phyloP scores from a whole-genome alignment of 35 echinoderm and acorn worm genomes.

The Holothuria glaberrima region DNA sequence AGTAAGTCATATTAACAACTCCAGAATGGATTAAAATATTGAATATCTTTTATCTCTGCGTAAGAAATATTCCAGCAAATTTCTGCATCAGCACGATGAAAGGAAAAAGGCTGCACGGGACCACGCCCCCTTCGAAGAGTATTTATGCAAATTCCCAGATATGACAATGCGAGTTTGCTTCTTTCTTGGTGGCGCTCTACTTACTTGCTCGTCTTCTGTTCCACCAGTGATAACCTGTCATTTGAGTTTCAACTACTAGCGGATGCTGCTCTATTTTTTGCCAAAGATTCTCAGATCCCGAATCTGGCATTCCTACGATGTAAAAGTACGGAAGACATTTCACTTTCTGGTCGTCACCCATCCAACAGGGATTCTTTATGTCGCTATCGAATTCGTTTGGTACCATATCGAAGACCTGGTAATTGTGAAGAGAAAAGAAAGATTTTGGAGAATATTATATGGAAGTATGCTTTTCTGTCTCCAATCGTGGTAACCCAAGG shows the following conservation, averaged over 20 bases:
- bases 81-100: no score
- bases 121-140: no score
- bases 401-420: constrained; percentile 33
- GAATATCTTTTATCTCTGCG: no score
- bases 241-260: constrained; percentile 15
- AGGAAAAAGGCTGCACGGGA: no score
- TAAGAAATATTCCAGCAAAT: no score
- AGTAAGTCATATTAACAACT: no score
- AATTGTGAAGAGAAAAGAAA: background rate
- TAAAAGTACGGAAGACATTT: constrained; percentile 45
- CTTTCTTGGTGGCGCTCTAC: no score
- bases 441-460: background rate
- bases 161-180: no score
- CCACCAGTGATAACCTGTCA: constrained; percentile 46
- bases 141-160: no score
- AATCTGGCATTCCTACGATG: constrained; percentile 46
- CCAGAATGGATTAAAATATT: no score
- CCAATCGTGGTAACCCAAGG: no score
- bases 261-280: constrained; percentile 46
- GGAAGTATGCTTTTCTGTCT: background rate
- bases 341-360: background rate
- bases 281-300: constrained; percentile 43
- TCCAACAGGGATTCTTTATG: constrained; percentile 35
- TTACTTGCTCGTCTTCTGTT: constrained; percentile 20
- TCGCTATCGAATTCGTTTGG: constrained; percentile 12